Base-by-base conservation (phyloP, 2,113 vertebrate genomes). In the Lepus europaeus region DNA sequence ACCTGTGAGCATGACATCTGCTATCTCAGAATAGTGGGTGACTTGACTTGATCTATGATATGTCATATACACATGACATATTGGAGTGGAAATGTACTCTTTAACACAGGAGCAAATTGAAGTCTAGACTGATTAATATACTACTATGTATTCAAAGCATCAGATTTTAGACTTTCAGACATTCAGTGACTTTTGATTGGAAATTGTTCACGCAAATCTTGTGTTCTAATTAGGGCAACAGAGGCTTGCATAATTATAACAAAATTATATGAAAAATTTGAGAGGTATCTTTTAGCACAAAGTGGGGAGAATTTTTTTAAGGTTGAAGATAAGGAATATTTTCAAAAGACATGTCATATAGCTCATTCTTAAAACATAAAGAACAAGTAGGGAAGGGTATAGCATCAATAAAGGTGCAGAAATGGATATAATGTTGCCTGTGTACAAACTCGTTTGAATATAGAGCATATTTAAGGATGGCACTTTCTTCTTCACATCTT, bases 181-280 rank as follows among this genome's bases (percentile, higher is more conserved):
- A 78, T 31, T 81, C 12, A 79, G 39, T 25, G 51, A 78, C 19
- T 63, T 77, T 59, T 29, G 69, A 25, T 25, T 74, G 39, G 5
- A 53, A 64, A 87, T 90, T 45, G 2, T 4, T 80, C 45, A 85
- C 91, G 3, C 8, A 53, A 33, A 83, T 78, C 9, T 8, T 77
- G 51, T 31, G 16, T 49, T 73, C 6, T 64, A 81, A 29, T 3
- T 13, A 49, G 49, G 19, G 12, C 7, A 93, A 73, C 4, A 81
- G 51, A 45, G 6, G 56, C n/a, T 23, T 91, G 69, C 78, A 80
- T 17, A 73, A 87, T 70, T 82, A 78, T 25, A 63, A 78, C 9
- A 78, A 85, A 84, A 89, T 72, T 5, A 83, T n/a, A 90, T n/a
- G 49, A 81, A 73, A 89, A 29, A 70, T 79, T 82, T 93, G 66